Base-by-base conservation (phyloP, 2,113 vertebrate species). In the Cyphomyrus discorhynchus region DNA sequence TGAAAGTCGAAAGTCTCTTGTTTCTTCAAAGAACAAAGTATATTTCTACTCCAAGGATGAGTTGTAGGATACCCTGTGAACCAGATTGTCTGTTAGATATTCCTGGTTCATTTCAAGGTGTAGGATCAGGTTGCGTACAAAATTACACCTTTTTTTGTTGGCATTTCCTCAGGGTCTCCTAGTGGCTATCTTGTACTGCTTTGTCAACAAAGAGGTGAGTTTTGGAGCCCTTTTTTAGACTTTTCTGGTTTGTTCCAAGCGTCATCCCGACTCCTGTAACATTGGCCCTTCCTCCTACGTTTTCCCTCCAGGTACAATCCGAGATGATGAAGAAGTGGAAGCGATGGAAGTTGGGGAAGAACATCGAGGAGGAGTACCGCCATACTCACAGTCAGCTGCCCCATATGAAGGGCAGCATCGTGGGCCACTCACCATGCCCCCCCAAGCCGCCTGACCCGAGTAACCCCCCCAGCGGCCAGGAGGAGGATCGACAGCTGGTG, bases 181-280 rank as follows among this genome's bases (percentile, higher is more conserved):
- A 94, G 98, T 99, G 89, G 98, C 98, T 89, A 97, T 99, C 83
- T 96, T 99, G 91, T 99, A 99, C 95, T 99, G 98, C 91, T 99
- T 99, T 1, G 96, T 99, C 95, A 99, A 99, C 95, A 99, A 98
- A 94, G 98, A 99, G 97, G 98, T 99, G 89, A 95, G 94, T 92
- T 2, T 53, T 27, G 27, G 31, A 10, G n/a, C 19, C 3, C 13
- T 39, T 49, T 42, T 49, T 50, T 49, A 13, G 13, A 5, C 46
- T 42, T 27, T 58, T 56, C n/a, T 3, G 53, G 2, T 35, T 35
- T 87, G 31, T 52, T 87, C 85, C 17, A 1, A n/a, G 39, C n/a
- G 45, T 15, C 2, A 4, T 19, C 17, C 10, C 0, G 27, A 87
- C 13, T 87, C 15, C 27, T 17, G 31, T 42, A 2, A 1, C 10